Percentiles rank a stretch among this genome's conserved stretches.
Evolutionary conservation across 2,888 invertebrate genomes (phyloP).

Genomic region (Metopia argyrocephala): DNA sequence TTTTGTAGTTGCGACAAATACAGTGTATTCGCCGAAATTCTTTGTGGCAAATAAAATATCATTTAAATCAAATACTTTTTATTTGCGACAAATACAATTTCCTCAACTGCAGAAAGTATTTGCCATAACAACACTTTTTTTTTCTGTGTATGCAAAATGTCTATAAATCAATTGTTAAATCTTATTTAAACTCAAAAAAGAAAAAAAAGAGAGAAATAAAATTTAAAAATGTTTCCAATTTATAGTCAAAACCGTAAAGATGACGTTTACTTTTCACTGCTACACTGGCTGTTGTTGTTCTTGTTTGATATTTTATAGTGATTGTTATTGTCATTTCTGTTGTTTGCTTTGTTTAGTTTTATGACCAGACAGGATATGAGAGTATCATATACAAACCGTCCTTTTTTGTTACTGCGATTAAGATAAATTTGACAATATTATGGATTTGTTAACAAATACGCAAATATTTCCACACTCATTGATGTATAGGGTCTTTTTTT

Average conservation of each 20-base stretch:
- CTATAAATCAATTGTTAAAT: constrained; percentile 39
- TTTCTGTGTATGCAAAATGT: not conserved
- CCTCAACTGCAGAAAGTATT: no score
- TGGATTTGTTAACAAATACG: constrained; percentile 12
- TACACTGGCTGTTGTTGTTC: not conserved
- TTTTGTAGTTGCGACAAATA: no score
- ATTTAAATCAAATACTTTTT: no score
- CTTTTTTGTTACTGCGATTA: constrained; percentile 2
- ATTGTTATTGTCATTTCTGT: not conserved
- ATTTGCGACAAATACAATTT: no score
- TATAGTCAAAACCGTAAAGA: constrained; percentile 13
- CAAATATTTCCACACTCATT: not conserved
- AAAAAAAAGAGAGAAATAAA: not conserved
- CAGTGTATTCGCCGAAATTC: no score
- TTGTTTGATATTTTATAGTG: constrained; percentile 3
- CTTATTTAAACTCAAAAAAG: not conserved
- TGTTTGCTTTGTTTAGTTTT: constrained; percentile 38
- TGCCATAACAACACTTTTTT: no score
- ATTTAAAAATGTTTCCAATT: not conserved
- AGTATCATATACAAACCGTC: not conserved
- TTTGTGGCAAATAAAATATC: no score
- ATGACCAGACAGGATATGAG: constrained; percentile 51
- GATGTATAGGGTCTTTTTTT: no score
- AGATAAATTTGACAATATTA: constrained; percentile 54
- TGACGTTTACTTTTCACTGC: not conserved